Conservation (phyloP, 2,113 vertebrate species). For the Okapia johnstoni region DNA sequence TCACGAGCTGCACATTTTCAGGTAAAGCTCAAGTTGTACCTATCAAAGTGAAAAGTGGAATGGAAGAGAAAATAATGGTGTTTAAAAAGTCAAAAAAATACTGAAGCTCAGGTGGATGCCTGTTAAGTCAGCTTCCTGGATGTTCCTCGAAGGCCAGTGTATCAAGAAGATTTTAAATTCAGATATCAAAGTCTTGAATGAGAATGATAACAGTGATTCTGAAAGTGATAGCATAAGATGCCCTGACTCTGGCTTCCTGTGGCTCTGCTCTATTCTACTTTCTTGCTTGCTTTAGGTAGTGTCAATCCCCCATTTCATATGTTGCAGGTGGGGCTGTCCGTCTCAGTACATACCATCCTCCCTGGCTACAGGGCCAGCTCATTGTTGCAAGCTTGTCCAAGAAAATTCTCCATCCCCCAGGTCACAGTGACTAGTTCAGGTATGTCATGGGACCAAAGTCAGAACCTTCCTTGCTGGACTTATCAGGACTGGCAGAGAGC, state of each 20-base stretch:
- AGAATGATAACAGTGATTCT: neutral
- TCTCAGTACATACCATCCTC: neutral
- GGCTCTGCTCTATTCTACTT: neutral
- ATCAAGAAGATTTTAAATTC: neutral
- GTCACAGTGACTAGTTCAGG: neutral
- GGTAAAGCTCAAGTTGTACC: neutral
- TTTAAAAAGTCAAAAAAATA: neutral
- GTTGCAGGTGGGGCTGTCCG: neutral
- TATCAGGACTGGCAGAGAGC: neutral
- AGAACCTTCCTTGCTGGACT: neutral
- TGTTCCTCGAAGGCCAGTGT: neutral
- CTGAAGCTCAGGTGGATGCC: neutral
- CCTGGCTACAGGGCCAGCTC: neutral
- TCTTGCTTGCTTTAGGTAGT: neutral
- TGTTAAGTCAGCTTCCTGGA: neutral
- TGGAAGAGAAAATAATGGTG: neutral
- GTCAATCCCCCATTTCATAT: neutral
- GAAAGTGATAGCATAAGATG: neutral
- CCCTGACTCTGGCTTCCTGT: neutral
- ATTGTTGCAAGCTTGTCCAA: neutral
- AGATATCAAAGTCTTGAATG: neutral
- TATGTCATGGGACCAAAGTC: neutral
- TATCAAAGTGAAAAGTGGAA: neutral
- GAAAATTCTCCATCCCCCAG: neutral
- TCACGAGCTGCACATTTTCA: neutral